Conservation (phyloP, 1,140 invertebrate genomes). For the Chionoecetes opilio region DNA sequence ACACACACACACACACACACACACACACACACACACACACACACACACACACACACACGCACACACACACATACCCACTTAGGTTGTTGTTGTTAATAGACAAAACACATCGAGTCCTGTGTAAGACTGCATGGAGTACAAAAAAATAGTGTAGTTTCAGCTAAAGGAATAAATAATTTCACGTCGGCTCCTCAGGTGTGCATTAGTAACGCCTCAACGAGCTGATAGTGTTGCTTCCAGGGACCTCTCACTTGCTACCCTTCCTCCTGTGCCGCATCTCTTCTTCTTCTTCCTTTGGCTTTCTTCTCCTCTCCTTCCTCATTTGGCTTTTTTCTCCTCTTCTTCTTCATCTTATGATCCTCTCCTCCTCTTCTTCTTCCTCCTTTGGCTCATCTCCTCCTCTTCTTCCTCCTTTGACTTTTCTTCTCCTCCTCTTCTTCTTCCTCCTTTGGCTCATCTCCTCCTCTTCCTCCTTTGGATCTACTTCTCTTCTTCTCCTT, state of each 20-base stretch:
- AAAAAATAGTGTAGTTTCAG: neutral
- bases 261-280: too few species aligned
- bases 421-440: neutral
- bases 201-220: neutral
- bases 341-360: neutral
- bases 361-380: neutral
- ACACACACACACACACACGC: slow-evolving; percentile 31
- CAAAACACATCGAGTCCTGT: neutral
- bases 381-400: neutral
- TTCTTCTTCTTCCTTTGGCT: too few species aligned
- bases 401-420: neutral
- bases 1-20: slow-evolving; percentile 48
- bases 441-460: neutral
- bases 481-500: neutral
- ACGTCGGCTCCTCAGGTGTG: neutral
- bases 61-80: neutral
- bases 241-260: neutral
- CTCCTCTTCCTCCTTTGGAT: neutral
- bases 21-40: neutral
- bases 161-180: slow-evolving; percentile 13
- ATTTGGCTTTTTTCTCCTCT: too few species aligned
- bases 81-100: neutral
- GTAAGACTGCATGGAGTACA: neutral
- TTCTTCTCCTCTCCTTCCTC: too few species aligned
- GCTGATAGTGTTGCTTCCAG: neutral